phyloP scores from a whole-genome alignment of 2,113 vertebrate species.

The Plectropomus leopardus region DNA sequence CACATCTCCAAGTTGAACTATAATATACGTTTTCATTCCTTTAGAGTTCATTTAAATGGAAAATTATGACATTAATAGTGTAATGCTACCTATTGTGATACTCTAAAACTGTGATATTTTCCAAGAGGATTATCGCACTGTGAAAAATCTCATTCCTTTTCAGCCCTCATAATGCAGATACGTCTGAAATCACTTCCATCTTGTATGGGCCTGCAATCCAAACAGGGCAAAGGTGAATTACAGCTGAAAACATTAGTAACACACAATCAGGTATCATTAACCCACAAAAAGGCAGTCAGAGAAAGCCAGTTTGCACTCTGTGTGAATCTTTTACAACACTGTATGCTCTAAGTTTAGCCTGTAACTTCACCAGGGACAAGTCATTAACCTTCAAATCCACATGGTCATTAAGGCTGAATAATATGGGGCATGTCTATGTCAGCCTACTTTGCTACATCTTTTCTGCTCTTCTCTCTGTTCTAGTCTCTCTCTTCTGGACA shows the following conservation, averaged over 20 bases:
- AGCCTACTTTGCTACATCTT: constrained; percentile 14
- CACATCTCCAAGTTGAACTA: no score
- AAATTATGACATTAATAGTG: no score
- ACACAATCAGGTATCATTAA: neutral
- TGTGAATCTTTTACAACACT: constrained; percentile 14
- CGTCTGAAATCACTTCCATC: neutral
- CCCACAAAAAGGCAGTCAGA: neutral
- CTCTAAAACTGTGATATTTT: no score
- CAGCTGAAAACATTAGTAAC: neutral
- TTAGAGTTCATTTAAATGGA: no score
- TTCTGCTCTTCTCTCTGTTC: constrained; percentile 5
- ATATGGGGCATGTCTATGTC: constrained; percentile 28
- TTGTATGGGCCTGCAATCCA: neutral
- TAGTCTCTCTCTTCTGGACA: constrained; percentile 7
- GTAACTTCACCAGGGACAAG: constrained; percentile 40
- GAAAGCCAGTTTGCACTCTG: neutral
- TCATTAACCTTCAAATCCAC: constrained; percentile 54
- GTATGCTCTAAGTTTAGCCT: constrained; percentile 29
- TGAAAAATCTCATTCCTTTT: no score
- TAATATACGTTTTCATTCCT: no score
- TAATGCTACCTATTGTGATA: no score
- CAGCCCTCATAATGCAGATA: neutral
- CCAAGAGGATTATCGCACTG: no score
- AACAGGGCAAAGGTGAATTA: neutral
- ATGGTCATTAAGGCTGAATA: constrained; percentile 33